Evolutionary conservation across 1,140 invertebrate species (phyloP), one percentile per base, ranked within the genome.

Genomic region (Brachionus sp.): DNA sequence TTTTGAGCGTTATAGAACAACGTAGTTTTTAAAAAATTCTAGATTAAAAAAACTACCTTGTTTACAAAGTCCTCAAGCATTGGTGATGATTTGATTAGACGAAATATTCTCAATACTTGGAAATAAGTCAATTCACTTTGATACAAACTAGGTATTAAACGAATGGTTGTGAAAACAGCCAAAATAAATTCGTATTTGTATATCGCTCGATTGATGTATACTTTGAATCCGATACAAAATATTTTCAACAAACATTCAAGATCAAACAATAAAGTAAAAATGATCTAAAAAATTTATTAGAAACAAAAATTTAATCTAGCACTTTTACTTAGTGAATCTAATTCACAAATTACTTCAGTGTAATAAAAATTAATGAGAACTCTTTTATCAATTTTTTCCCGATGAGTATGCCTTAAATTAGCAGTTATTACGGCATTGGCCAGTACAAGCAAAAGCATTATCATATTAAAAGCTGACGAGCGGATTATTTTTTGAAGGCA

Each of bases 31-130:
- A 29, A 29, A 29, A 29, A 29, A 29, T 29, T 29, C 29, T 29
- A 3, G 29, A 29, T 29, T 29, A 29, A 29, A 29, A n/a, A 29
- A 29, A 29, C 29, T 86, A 91, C 91, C 86, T 99, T 99, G 88
- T 98, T 98, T 5, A 98, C 97, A 90, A 99, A 99, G 85, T 98
- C 97, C 90, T 99, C 98, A 64, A 99, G 89, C 91, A 99, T 93
- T 13, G 98, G 98, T 0, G 96, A 98, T 0, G 97, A 97, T 91
- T 99, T 99, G 23, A 99, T 98, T 0, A 99, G 90, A 70, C 98
- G 91, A 5, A 98, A 95, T 57, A 99, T 93, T 57, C 98, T 91
- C 37, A 99, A 84, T 85, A 94, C 94, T 92, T 98, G 96, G 89
- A 99, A 99, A 89, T 96, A 98, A 0, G 96, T 98, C 84, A 99